Base-by-base conservation (phyloP, 2,888 invertebrate genomes). In the Xestia ashworthii region DNA sequence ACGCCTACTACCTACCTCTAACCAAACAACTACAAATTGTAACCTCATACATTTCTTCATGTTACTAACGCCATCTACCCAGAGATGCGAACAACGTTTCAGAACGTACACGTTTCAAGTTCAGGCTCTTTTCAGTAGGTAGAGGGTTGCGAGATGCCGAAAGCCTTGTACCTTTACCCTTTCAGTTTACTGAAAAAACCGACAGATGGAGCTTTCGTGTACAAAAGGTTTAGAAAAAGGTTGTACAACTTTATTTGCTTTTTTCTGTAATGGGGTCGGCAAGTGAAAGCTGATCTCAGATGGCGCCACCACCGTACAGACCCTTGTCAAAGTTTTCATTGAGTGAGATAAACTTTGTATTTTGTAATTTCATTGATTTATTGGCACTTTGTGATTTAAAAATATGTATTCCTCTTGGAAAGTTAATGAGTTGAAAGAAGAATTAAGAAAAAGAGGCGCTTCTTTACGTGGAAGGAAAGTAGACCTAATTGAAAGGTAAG, bases 51-150 rank as follows among this genome's bases (percentile, higher is more conserved):
- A 32, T 58, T 38, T 22, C 44, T 19, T 48, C 25, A 6, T 46
- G 38, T 71, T 44, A 71, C 32, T 58, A 80, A 32, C 85, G 81
- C 87, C 87, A 88, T 62, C 87, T 87, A 6, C 16, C 14, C 38
- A 19, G 8, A 77, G 58, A 66, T 71, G 53, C 9, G n/a, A 65
- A 55, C 19, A 80, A 69, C 50, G 19, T 12, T 64, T 41, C 50
- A 8, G n/a, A 73, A 50, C 32, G 19, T 32, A 25, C n/a, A 55
- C 6, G 16, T 22, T 75, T 68, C 44, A 77, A 81, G 48, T 58
- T 64, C 2, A 77, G 1, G n/a, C 60, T 41, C 5, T 38, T 68
- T 74, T 71, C 65, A 78, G 65, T 41, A 12, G 8, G 32, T 41
- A 12, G 8, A 32, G 44, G 22, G 64, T 65, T 11, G n/a, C 25